Percentiles rank a stretch among this genome's conserved stretches.
phyloP scores from a whole-genome alignment of 92 coral and sea anemone genomes.

The Bergia sp. region DNA sequence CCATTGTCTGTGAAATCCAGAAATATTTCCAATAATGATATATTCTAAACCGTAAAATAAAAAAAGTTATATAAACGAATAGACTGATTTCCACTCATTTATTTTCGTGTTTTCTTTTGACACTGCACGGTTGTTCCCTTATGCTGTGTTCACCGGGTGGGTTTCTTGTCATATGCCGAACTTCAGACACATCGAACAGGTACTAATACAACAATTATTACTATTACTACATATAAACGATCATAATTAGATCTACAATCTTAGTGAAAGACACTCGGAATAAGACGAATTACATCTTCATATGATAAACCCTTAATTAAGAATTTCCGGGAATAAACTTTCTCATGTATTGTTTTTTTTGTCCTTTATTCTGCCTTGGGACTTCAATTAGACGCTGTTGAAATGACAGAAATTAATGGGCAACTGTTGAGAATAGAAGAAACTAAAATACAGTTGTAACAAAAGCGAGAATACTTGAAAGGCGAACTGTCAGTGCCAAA shows the following conservation, averaged over 20 bases:
- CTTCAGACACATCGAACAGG: neutral
- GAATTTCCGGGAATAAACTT: slow-evolving; percentile 13
- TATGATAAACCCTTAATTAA: neutral
- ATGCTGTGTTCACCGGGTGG: too few relatives aligned
- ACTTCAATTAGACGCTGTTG: slow-evolving; percentile 33
- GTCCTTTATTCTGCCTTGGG: neutral
- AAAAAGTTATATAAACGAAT: too few relatives aligned
- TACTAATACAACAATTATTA: neutral
- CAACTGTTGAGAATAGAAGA: slow-evolving; percentile 4
- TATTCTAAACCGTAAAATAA: too few relatives aligned
- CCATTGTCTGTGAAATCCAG: too few relatives aligned
- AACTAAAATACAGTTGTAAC: slow-evolving; percentile 14
- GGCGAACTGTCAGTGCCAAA: slow-evolving; percentile 8
- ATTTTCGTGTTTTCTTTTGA: too few relatives aligned
- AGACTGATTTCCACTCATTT: too few relatives aligned
- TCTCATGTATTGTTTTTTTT: neutral
- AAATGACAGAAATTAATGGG: slow-evolving; percentile 18
- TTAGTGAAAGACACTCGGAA: neutral
- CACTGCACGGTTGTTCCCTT: too few relatives aligned
- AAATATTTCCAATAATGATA: too few relatives aligned
- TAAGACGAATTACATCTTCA: neutral
- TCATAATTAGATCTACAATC: neutral
- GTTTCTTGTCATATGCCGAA: neutral
- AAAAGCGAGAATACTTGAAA: slow-evolving; percentile 3
- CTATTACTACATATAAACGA: neutral